Percentiles rank a stretch among this genome's conserved stretches.
phyloP scores from a whole-genome alignment of 2,888 invertebrate genomes.

The Oxycera nigricornis region DNA sequence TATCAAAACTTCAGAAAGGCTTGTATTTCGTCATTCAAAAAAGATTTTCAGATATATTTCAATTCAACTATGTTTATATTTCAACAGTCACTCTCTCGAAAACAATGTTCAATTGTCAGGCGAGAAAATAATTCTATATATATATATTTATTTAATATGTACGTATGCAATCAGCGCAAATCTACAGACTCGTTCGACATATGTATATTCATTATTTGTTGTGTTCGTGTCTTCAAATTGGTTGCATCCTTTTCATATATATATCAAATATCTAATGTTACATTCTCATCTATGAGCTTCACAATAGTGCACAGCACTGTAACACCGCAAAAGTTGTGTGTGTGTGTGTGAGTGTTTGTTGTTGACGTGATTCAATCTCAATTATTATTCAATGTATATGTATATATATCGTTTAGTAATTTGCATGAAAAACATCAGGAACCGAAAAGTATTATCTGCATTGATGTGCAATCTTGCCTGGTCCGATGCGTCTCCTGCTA shows the following conservation, averaged over 20 bases:
- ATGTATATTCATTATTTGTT: not conserved
- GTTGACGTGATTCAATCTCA: constrained; percentile 14
- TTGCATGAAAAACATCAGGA: constrained; percentile 27
- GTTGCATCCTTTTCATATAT: not conserved
- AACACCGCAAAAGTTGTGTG: not conserved
- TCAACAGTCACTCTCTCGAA: constrained; percentile 33
- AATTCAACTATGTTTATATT: constrained; percentile 30
- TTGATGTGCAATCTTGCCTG: not conserved
- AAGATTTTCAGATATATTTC: constrained; percentile 9
- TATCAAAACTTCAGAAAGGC: constrained; percentile 35
- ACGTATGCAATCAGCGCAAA: constrained; percentile 10
- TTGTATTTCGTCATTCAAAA: constrained; percentile 37
- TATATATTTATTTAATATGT: constrained; percentile 8
- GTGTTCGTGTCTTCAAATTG: not conserved
- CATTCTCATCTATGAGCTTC: constrained; percentile 3
- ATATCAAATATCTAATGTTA: constrained; percentile 10
- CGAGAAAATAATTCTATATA: constrained; percentile 22
- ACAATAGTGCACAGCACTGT: constrained; percentile 33
- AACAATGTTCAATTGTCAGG: constrained; percentile 13
- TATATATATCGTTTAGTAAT: constrained; percentile 20
- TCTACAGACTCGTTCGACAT: not conserved
- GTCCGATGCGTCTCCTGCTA: not conserved
- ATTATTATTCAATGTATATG: constrained; percentile 6
- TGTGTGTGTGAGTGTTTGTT: too few species aligned
- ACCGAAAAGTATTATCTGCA: not conserved